These are phyloP conservation scores for Lepidochrysops patricia DNA, from an alignment of 2,888 invertebrate genomes.

Conservation along the genomic window DNA sequence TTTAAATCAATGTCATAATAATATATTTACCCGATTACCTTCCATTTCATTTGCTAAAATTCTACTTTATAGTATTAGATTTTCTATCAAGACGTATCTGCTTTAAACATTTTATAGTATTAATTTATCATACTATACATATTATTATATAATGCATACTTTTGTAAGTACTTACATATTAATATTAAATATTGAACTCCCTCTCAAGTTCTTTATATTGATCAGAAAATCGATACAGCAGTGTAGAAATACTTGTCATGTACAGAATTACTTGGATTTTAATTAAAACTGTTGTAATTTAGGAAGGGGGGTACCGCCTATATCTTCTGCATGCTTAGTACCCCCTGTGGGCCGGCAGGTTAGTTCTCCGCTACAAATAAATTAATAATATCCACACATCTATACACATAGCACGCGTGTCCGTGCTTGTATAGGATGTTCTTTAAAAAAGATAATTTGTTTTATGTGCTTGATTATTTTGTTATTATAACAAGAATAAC, in stretches of 20 bases:
- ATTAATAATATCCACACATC: constrained; percentile 62
- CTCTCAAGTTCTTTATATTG: neutral
- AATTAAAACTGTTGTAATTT: constrained; percentile 72
- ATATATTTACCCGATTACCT: no score
- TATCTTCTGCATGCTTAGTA: constrained; percentile 72
- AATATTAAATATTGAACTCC: neutral
- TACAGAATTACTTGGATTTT: constrained; percentile 69
- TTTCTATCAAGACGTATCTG: no score
- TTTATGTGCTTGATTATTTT: no score
- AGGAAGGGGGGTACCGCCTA: constrained; percentile 58
- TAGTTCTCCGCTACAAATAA: constrained; percentile 71
- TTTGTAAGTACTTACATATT: no score
- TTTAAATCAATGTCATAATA: no score
- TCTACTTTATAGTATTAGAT: no score
- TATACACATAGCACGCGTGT: constrained; percentile 59
- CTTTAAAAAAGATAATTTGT: no score
- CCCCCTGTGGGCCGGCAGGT: constrained; percentile 52
- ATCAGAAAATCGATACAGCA: constrained; percentile 43
- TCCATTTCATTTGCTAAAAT: no score
- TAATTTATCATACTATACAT: no score
- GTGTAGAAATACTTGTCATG: constrained; percentile 64
- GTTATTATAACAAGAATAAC: no score
- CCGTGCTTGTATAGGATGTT: constrained; percentile 50
- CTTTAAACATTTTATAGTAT: no score
- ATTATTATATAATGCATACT: no score